phyloP scores from a whole-genome alignment of 2,113 vertebrate species.

The Bos indicus region DNA sequence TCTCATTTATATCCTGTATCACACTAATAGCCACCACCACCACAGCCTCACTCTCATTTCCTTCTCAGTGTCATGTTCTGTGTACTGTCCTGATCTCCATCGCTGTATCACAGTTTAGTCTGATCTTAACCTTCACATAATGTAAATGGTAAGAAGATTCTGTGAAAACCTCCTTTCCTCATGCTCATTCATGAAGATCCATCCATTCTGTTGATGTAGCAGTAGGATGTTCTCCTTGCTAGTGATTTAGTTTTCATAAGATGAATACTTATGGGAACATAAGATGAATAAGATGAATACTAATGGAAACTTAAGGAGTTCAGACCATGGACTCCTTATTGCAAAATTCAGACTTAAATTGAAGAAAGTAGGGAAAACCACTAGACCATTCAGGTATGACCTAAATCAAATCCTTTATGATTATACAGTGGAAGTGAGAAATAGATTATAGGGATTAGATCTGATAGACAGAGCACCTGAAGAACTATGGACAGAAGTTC shows the following conservation, averaged over 20 bases:
- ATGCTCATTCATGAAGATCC: background rate
- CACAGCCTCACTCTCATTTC: background rate
- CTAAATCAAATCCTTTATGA: too few species aligned
- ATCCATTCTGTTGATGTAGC: background rate
- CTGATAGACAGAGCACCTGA: background rate
- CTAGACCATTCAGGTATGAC: background rate
- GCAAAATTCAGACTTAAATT: background rate
- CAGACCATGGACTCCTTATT: background rate
- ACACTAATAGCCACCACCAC: background rate
- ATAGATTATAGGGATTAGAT: too few species aligned
- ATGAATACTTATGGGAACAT: background rate
- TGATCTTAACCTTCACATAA: background rate
- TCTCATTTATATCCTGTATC: background rate
- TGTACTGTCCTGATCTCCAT: background rate
- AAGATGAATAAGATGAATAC: background rate
- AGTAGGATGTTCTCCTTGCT: background rate
- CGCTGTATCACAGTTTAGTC: background rate
- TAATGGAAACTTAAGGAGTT: background rate
- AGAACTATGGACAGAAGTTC: background rate
- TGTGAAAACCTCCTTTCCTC: background rate
- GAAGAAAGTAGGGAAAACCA: background rate
- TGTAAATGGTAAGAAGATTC: background rate
- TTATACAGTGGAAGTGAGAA: too few species aligned
- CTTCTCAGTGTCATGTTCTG: background rate
- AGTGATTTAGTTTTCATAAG: background rate